Conservation (phyloP, 2,113 vertebrate species). For the Odocoileus virginianus region DNA sequence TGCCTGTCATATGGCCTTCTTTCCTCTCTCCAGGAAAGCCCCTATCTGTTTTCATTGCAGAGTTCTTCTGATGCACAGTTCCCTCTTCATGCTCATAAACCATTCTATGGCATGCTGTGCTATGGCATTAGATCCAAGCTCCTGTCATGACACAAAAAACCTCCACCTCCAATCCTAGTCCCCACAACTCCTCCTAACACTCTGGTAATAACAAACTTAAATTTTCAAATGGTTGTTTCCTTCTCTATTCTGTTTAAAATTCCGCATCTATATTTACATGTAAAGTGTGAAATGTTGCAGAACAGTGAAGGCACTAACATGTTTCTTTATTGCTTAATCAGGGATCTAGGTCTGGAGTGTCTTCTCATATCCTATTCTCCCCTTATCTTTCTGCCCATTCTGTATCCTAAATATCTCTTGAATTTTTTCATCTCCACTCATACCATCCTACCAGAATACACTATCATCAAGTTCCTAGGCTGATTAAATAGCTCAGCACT, state of each 20-base stretch:
- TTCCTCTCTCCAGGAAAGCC: neutral
- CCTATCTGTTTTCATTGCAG: neutral
- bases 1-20: neutral
- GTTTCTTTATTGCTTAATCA: neutral
- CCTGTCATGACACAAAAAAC: neutral
- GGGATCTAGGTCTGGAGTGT: neutral
- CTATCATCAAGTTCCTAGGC: neutral
- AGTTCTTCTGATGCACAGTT: neutral
- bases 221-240: neutral
- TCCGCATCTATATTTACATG: neutral
- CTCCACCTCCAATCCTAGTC: neutral
- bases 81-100: neutral
- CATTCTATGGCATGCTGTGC: too few species aligned
- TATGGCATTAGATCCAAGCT: neutral
- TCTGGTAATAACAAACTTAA: neutral
- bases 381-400: neutral
- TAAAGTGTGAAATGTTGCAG: neutral
- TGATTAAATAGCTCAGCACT: neutral
- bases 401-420: neutral
- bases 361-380: neutral
- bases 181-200: neutral
- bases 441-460: neutral
- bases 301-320: neutral
- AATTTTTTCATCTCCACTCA: neutral
- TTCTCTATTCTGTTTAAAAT: neutral